Evolutionary conservation across 2,113 vertebrate genomes (phyloP).

Genomic region (Indicator indicator): DNA sequence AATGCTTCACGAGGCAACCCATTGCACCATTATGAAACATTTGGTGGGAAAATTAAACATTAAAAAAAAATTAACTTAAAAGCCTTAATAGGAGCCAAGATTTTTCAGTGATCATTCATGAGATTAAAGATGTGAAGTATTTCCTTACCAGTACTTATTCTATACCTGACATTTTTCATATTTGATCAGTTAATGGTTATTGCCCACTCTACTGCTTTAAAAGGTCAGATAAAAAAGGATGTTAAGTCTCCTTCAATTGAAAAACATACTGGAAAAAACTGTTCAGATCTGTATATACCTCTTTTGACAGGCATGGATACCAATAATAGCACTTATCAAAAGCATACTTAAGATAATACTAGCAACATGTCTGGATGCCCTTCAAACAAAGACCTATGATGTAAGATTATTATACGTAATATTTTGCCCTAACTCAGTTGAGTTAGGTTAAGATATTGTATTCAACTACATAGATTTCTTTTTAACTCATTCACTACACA

Average conservation of each 20-base stretch:
- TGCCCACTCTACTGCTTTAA: conserved; percentile 72
- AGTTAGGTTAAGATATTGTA: not conserved
- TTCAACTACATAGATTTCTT: not conserved
- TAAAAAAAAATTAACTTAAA: no score
- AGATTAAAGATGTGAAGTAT: conserved; percentile 73
- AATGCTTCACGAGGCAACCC: conserved; percentile 25
- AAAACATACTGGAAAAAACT: conserved; percentile 36
- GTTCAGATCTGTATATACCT: conserved; percentile 22
- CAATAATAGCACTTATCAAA: conserved; percentile 50
- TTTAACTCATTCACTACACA: not conserved
- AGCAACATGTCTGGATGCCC: conserved; percentile 37
- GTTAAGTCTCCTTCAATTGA: conserved; percentile 60
- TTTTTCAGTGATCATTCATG: conserved; percentile 55
- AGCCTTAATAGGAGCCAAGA: conserved; percentile 29
- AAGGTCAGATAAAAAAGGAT: conserved; percentile 75
- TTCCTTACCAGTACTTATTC: conserved; percentile 73
- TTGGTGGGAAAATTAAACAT: not conserved
- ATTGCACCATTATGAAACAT: conserved; percentile 37
- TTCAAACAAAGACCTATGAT: conserved; percentile 37
- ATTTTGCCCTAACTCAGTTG: conserved; percentile 4
- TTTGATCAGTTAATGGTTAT: conserved; percentile 80
- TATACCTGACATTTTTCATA: conserved; percentile 74
- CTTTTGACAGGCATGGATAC: conserved; percentile 39
- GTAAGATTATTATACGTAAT: not conserved
- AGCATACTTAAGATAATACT: conserved; percentile 42